Conservation (phyloP, 2,797 vertebrate genomes). For the Podarcis lilfordi region DNA sequence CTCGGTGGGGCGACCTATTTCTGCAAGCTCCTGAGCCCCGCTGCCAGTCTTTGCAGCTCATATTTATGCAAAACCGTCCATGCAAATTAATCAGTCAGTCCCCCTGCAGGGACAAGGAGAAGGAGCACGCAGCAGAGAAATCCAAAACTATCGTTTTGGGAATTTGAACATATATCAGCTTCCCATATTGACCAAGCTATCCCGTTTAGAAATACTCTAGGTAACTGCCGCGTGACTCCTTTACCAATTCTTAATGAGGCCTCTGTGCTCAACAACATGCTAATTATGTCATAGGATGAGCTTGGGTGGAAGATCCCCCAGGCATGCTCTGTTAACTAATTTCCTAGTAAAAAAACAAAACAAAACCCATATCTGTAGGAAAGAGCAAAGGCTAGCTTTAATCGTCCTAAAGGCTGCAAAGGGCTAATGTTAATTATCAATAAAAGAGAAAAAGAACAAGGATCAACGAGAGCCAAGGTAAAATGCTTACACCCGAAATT, state of each 20-base stretch:
- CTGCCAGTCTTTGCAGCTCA: background rate
- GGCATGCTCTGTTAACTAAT: background rate
- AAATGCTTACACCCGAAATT: background rate
- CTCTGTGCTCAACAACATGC: background rate
- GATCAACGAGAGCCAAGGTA: background rate
- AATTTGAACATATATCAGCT: background rate
- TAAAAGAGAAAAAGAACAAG: conserved; percentile 19
- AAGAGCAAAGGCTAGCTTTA: background rate
- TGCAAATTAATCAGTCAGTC: background rate
- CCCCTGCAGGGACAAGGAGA: background rate
- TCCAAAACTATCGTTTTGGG: accelerated
- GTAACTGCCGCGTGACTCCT: conserved; percentile 33
- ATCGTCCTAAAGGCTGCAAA: background rate
- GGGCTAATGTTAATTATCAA: background rate
- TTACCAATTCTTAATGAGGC: conserved; percentile 29
- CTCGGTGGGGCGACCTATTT: background rate
- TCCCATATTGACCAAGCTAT: conserved; percentile 28
- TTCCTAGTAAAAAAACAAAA: background rate
- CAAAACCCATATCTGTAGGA: background rate
- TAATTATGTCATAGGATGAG: conserved; percentile 20
- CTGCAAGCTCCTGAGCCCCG: background rate
- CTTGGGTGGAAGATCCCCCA: background rate
- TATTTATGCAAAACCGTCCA: accelerated
- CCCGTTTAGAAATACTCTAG: background rate
- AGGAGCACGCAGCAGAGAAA: accelerated